Evolutionary conservation across 2,888 invertebrate species (phyloP), one percentile per base, ranked within the genome.

Genomic region (Hecatera dysodea): DNA sequence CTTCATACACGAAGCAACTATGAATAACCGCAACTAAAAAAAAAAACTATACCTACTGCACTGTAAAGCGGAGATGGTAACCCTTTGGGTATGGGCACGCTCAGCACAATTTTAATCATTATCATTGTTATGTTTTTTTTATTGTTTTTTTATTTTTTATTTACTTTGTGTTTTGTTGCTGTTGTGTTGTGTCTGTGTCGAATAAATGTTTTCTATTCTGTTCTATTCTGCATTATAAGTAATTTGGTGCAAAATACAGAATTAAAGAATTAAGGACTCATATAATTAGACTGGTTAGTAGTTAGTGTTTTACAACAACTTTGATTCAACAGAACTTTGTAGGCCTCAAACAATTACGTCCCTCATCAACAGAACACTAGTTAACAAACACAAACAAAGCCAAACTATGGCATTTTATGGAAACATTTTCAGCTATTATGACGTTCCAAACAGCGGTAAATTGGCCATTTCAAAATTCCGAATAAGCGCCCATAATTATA

Each of bases 371-470:
- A 46, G 65, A 69, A 72, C 59, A 60, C 67, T 70, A 81, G 67
- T 72, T 75, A 71, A 70, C 77, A 83, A 85, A 83, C 78, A 61
- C 84, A 86, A 80, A 78, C 64, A 82, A 86, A 81, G 55, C 62
- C 27, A 55, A 79, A 74, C 78, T 74, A 68, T 86, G 61, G 75
- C 81, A 68, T 81, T 86, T 74, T 81, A 82, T 72, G 84, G 79
- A 75, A 87, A 84, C 88, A 83, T 88, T 88, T 88, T 86, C 87
- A 85, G 87, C 88, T 72, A 82, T 88, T 85, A 88, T 87, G 84
- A 86, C 72, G 81, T 78, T 75, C 69, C 76, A 82, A 87, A 86
- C 82, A 72, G 77, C 81, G 67, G 81, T 77, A 88, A 89, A 89
- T 87, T 88, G 85, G 83, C 85, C 81, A 85, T 89, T 89, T 82